Base-by-base conservation (phyloP, 1,140 invertebrate genomes). In the Neodiprion pinetum region DNA sequence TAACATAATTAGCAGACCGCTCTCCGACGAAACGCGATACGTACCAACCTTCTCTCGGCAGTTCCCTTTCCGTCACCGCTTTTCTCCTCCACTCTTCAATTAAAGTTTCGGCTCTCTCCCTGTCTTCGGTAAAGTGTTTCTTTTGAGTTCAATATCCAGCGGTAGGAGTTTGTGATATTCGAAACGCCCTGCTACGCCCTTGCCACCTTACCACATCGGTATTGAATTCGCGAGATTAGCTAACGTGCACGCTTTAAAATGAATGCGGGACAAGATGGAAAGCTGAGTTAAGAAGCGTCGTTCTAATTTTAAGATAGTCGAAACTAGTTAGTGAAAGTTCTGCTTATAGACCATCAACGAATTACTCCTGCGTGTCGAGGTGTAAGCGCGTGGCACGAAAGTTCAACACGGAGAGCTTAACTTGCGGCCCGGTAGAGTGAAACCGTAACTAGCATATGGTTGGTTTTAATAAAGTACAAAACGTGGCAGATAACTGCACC, bases 391-490 rank as follows among this genome's bases (percentile, higher is more conserved):
- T 40, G 28, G 28, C 53, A 61, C n/a, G n/a, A 61, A 61, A 61
- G n/a, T 61, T 61, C 53, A 61, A 61, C 28, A 40, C 11, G 28
- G 28, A 61, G 53, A 61, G 53, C 53, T 17, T 61, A 61, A 61
- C n/a, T 14, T 4, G 28, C 5, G n/a, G 53, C 1, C 53, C 11
- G 53, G 8, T 12, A 61, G 53, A 7, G 53, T 61, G 53, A 61
- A 61, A 61, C 53, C 53, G 53, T 61, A 61, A 61, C 53, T 49
- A 48, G 72, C 17, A 66, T 73, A 49, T 72, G 67, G 74, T 68
- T 68, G 66, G 74, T 53, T 72, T 75, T 78, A 80, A 80, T 77
- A 76, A 80, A 80, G 79, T 75, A 72, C 65, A 69, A 79, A 77
- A 71, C 10, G 74, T 48, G 21, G 74, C 28, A 40, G 28, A 40